Evolutionary conservation across 2,888 invertebrate species (phyloP), one percentile per base, ranked within the genome.

Genomic region (Eilema sororculum): DNA sequence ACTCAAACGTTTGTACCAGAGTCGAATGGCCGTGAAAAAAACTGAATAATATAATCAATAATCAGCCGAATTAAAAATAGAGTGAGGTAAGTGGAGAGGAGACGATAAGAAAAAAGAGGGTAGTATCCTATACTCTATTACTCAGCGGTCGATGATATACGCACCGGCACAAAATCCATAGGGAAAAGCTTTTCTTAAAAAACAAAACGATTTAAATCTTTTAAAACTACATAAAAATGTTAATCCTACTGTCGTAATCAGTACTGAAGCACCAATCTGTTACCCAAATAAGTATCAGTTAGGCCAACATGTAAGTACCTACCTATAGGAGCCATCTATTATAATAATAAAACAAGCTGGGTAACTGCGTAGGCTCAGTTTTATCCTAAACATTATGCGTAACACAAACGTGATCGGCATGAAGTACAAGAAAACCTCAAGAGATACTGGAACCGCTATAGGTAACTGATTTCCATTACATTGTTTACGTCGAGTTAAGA

Each of bases 311-410:
- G 24, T 16, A n/a, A n/a, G n/a, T n/a, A n/a, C n/a, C n/a, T n/a
- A 37, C 13, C 5, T 57, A 58, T 22, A 24, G 25, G 24, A 58
- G 57, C 12, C 13, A 58, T 24, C 13, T 10, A 24, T 8, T n/a
- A 0, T n/a, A 58, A 59, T 64, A 72, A 41, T 74, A 76, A 22
- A 73, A 75, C 65, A 61, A 70, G 16, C 58, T 59, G 16, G 41
- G 8, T 64, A 64, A 73, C 67, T 78, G 72, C 78, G 78, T 69
- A 71, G 69, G 30, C 62, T 69, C 66, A 56, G 64, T 60, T 63
- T 67, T 37, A 66, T 25, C 59, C 22, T 22, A 65, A 52, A 30
- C 58, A 60, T 69, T 66, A 69, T 70, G 63, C 70, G n/a, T 67
- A 69, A 72, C 46, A 73, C 62, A 52, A 30, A 68, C 68, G 62